Evolutionary conservation across 2,113 vertebrate genomes (phyloP), one percentile per base, ranked within the genome.

Genomic region (Solea solea): DNA sequence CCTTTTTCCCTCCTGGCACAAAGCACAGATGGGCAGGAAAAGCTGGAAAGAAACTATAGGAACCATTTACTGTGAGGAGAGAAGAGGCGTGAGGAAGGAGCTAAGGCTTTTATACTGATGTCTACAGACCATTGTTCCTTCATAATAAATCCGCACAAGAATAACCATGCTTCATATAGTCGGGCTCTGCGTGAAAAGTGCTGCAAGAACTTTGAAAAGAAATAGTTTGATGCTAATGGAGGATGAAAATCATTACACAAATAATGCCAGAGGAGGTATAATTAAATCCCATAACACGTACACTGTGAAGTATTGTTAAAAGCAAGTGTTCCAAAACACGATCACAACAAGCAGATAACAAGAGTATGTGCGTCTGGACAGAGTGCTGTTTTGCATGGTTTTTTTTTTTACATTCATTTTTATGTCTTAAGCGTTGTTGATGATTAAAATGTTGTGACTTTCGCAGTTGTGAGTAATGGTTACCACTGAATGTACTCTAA

Each of bases 11-110:
- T 81, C 72, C 81, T 75, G 80, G 82, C 85, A 91, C 86, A 92
- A 93, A 90, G 90, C 89, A 87, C 72, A 86, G 89, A 89, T 76
- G 65, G 88, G 74, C 63, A 76, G 76, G 70, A 85, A 87, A 84
- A 80, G 74, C 73, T 68, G 74, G 79, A 84, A 89, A 91, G 81
- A 87, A 88, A 90, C 78, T 81, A 84, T 55, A 84, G 85, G 84
- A 92, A 92, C 84, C 84, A 87, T 92, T 93, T 90, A 86, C 86
- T 59, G 65, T 4, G 25, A 68, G 56, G 71, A 81, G 76, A 84
- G 72, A 89, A 49, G 63, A 74, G 60, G 61, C 60, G 61, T 53
- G 70, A 80, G 68, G 74, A 84, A 76, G 71, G 62, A 84, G 72
- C 67, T 70, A 65, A 68, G 52, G 69, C 63, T 83, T 81, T 88